These are phyloP conservation scores for Ariolimax columbianus DNA, from an alignment of 2,888 invertebrate species.

Conservation along the genomic window DNA sequence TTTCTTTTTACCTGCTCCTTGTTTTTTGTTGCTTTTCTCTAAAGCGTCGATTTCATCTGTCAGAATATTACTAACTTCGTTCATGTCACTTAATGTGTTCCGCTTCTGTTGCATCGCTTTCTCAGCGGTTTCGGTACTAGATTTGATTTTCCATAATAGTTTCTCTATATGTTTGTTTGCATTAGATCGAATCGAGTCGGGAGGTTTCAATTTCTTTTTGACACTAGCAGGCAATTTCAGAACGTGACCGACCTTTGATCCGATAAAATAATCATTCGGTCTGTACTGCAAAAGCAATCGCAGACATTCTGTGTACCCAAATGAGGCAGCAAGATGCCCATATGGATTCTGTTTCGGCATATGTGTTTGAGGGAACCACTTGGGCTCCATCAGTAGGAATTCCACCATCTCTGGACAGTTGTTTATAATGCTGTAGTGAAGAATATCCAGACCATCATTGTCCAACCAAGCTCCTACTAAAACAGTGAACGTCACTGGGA, in stretches of 20 bases:
- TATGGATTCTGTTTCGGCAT: slow-evolving; percentile 38
- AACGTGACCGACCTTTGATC: neutral
- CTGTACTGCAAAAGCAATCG: slow-evolving; percentile 20
- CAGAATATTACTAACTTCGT: neutral
- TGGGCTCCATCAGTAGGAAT: slow-evolving; percentile 5
- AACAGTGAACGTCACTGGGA: neutral
- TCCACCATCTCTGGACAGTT: slow-evolving; percentile 38
- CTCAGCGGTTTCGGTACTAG: slow-evolving; percentile 17
- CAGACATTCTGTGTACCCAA: slow-evolving; percentile 38
- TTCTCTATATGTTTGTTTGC: slow-evolving; percentile 23
- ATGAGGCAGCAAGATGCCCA: slow-evolving; percentile 44
- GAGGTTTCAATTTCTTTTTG: neutral
- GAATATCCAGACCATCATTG: slow-evolving; percentile 22
- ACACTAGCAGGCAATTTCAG: slow-evolving; percentile 15
- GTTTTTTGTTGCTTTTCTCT: neutral
- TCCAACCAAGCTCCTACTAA: slow-evolving; percentile 32
- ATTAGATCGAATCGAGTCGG: neutral
- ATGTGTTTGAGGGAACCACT: slow-evolving; percentile 11
- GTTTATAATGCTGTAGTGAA: slow-evolving; percentile 43
- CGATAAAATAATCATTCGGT: slow-evolving; percentile 34
- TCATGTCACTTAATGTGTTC: neutral
- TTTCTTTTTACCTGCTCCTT: neutral
- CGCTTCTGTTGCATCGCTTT: neutral
- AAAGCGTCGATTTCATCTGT: slow-evolving; percentile 4
- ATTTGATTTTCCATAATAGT: slow-evolving; percentile 25